These are phyloP conservation scores for Periparus ater DNA, from an alignment of 2,797 vertebrate genomes.

Conservation along the genomic window DNA sequence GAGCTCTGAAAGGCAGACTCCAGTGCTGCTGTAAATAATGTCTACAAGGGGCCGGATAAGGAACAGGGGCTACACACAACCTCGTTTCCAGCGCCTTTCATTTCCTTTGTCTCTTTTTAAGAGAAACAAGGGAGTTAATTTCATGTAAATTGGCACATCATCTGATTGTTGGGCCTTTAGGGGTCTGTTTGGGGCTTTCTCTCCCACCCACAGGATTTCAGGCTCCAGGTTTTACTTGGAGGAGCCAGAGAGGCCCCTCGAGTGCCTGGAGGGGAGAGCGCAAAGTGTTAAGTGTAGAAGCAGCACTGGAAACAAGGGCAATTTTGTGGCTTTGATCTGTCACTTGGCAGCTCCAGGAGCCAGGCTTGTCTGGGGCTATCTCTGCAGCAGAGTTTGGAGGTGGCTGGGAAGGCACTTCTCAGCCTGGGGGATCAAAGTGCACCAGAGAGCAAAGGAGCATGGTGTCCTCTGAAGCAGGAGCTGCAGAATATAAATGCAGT, in stretches of 20 bases:
- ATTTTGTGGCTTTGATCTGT: constrained; percentile 56
- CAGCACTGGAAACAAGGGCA: background rate
- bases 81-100: background rate
- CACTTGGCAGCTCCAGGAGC: constrained; percentile 22
- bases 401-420: background rate
- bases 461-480: background rate
- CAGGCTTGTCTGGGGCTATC: constrained; percentile 26
- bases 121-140: constrained; percentile 13
- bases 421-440: constrained; percentile 11
- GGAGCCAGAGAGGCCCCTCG: background rate
- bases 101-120: constrained; percentile 33
- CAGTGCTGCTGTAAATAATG: constrained; percentile 38
- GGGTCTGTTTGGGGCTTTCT: background rate
- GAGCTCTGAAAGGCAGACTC: constrained; percentile 19
- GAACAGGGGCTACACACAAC: background rate
- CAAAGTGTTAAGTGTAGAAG: constrained; percentile 20
- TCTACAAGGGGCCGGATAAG: constrained; percentile 14
- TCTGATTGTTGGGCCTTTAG: background rate
- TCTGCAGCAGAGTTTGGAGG: background rate
- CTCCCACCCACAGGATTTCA: background rate
- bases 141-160: background rate
- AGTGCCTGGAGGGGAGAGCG: background rate
- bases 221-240: background rate
- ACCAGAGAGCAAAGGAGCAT: background rate
- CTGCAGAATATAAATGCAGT: background rate